These are phyloP conservation scores for Frieseomelitta varia DNA, from an alignment of 1,140 invertebrate genomes.

Conservation along the genomic window DNA sequence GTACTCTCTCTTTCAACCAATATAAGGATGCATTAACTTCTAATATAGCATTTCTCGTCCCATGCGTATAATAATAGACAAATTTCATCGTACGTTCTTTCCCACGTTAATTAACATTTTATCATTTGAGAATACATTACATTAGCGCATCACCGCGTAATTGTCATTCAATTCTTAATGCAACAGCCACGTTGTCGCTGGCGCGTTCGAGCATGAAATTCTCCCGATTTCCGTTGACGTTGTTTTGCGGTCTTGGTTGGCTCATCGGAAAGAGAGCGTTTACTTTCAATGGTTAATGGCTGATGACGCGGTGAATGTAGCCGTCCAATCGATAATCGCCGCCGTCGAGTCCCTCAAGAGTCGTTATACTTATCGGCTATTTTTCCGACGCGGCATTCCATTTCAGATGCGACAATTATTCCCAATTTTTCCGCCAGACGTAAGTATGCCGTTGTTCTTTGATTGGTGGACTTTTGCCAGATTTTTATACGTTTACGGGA, in stretches of 20 bases:
- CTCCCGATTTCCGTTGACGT: background rate
- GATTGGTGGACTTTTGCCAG: background rate
- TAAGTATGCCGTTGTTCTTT: background rate
- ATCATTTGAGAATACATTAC: background rate
- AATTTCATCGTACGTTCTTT: background rate
- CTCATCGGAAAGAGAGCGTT: conserved; percentile 53
- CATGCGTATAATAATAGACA: background rate
- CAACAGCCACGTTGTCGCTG: background rate
- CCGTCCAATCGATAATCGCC: conserved; percentile 64
- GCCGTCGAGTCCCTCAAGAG: conserved; percentile 36
- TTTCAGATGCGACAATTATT: background rate
- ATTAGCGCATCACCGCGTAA: background rate
- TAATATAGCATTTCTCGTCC: background rate
- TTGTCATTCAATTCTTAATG: conserved; percentile 7
- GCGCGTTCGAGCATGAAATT: background rate
- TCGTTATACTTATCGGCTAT: conserved; percentile 45
- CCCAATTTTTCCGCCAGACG: background rate
- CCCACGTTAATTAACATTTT: background rate
- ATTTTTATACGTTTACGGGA: too few relatives aligned
- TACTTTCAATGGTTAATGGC: conserved; percentile 71
- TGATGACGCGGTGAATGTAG: conserved; percentile 63
- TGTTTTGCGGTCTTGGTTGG: conserved; percentile 1
- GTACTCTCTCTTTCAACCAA: too few relatives aligned
- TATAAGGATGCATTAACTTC: background rate
- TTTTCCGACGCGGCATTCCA: conserved; percentile 26